Evolutionary conservation across 2,113 vertebrate species (phyloP).

Genomic region (Meles meles): DNA sequence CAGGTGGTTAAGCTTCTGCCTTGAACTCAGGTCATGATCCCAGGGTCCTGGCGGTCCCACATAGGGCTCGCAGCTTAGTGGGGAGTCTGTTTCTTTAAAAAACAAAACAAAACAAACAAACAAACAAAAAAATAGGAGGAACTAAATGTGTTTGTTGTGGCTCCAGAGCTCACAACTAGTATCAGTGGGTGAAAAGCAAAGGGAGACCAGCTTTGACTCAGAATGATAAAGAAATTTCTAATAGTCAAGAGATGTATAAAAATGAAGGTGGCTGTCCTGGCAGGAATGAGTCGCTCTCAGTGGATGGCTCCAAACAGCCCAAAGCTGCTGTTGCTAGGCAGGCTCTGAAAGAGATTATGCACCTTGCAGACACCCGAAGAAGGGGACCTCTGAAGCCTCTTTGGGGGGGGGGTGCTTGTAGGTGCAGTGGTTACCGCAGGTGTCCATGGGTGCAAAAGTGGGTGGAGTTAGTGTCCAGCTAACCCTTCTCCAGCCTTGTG

Average conservation of each 20-base stretch:
- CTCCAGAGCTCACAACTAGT: not conserved
- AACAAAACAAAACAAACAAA: no score
- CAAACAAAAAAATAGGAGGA: not conserved
- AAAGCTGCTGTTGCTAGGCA: not conserved
- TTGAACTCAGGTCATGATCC: no score
- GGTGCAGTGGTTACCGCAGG: not conserved
- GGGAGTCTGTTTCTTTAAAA: no score
- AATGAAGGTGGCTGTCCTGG: not conserved
- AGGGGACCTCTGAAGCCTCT: not conserved
- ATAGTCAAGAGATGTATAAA: not conserved
- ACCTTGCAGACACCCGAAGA: not conserved
- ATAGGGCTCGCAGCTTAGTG: no score
- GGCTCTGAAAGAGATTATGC: not conserved
- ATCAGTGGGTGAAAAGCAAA: not conserved
- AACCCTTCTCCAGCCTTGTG: not conserved
- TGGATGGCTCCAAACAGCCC: not conserved
- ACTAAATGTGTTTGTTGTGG: not conserved
- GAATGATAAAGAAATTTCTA: not conserved
- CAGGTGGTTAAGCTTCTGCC: no score
- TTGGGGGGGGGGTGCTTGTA: not conserved
- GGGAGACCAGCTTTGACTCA: not conserved
- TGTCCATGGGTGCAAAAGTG: not conserved
- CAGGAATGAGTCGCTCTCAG: not conserved
- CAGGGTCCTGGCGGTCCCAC: no score
- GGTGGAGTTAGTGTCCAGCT: not conserved